Base-by-base conservation (phyloP, 1,140 invertebrate genomes). In the Pseudoatta argentina region DNA sequence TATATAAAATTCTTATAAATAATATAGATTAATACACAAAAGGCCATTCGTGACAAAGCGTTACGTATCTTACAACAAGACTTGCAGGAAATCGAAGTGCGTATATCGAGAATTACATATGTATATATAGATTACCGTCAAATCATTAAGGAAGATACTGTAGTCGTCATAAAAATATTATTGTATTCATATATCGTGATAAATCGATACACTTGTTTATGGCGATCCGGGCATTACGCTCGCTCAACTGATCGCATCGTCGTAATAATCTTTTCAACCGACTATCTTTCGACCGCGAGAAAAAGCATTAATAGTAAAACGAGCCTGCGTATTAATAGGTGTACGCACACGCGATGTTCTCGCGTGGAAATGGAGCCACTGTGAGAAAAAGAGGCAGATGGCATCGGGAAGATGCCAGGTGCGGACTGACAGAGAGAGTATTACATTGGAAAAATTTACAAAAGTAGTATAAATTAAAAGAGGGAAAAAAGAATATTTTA, bases 241-340 rank as follows among this genome's bases (percentile, higher is more conserved):
- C 24, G 21, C 30, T 57, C 78, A 34, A 57, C 51, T 14, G 21
- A 71, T 57, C 10, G 51, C 64, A 39, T 69, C 64, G 64, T 81
- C 30, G 64, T 57, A 39, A 81, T 81, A 85, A 61, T 85, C 67
- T 63, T 73, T 27, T 21, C n/a, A 7, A 30, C 5, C 34, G 18
- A 48, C 69, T 83, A 73, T 83, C 69, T 24, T 30, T 66, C 21
- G 18, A 59, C 18, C 27, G 24, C 66, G 55, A 24, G 69, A 83
- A 75, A 64, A 83, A 85, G 39, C 48, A 27, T 53, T 85, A 85
- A 85, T 85, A 85, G 81, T 85, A 85, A 85, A 85, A 85, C 57
- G 55, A 53, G 57, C 71, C 48, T 64, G 18, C 24, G 59, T 51
- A 85, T 85, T 85, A 85, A 85, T 83, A 85, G 57, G 24, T 10